A percentile compares a stretch with the other conserved stretches of the same genome.
These are phyloP conservation scores for Odontamblyopus lacepedii DNA, from an alignment of 2,797 vertebrate genomes.

Conservation along the genomic window DNA sequence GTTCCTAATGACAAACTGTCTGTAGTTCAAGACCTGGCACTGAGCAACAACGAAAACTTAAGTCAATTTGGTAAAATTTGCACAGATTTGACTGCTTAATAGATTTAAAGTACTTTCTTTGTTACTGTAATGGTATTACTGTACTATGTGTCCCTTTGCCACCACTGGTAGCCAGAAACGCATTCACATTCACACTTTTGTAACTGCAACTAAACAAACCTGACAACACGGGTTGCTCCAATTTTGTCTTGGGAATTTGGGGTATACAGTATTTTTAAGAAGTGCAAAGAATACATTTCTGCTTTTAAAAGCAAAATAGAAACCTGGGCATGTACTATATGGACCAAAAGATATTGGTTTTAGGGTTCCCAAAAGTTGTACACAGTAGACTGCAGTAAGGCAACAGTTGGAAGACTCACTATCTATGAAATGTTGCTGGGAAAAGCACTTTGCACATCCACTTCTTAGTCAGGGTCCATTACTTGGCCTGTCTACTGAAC, in stretches of 20 bases:
- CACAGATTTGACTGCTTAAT: neutral
- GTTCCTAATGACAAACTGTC: neutral
- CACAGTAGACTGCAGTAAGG: neutral
- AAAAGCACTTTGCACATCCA: neutral
- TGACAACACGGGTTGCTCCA: neutral
- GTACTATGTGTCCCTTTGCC: neutral
- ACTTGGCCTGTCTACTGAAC: neutral
- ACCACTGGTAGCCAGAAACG: neutral
- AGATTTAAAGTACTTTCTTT: neutral
- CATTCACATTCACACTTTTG: neutral
- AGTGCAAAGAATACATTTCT: neutral
- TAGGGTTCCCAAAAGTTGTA: neutral
- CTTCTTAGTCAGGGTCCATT: slow-evolving; percentile 2
- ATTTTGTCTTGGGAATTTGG: neutral
- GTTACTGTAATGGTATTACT: neutral
- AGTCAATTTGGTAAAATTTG: neutral
- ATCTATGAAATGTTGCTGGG: neutral
- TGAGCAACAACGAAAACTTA: neutral
- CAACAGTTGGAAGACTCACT: neutral
- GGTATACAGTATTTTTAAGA: neutral
- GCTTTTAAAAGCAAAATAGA: neutral
- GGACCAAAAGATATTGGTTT: neutral
- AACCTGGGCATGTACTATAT: neutral
- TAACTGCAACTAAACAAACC: neutral
- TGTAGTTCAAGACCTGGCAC: neutral